A percentile compares a stretch with the other conserved stretches of the same genome.
phyloP scores from a whole-genome alignment of 2,797 vertebrate species.

The Macropus fuliginosus region DNA sequence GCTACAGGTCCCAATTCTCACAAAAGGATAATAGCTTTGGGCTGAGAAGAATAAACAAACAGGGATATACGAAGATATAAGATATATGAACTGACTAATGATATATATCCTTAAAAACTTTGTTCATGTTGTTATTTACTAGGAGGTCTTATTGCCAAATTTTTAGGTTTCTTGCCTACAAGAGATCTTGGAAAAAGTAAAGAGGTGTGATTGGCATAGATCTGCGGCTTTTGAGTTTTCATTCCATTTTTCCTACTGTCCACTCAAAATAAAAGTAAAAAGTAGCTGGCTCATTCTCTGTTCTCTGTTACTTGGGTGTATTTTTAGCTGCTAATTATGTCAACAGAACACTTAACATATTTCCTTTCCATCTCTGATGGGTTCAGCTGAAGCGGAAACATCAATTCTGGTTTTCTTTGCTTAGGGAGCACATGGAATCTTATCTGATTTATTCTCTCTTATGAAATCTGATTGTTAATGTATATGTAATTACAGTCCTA shows the following conservation, averaged over 20 bases:
- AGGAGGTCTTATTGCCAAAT: neutral
- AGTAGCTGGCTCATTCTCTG: neutral
- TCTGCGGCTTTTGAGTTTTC: neutral
- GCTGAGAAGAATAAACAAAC: too few relatives aligned
- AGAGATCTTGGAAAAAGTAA: neutral
- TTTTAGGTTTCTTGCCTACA: neutral
- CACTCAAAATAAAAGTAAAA: neutral
- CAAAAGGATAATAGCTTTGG: neutral
- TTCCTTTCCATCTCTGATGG: neutral
- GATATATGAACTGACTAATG: neutral
- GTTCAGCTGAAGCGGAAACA: neutral
- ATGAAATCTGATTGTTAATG: neutral
- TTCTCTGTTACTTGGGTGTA: rapidly evolving
- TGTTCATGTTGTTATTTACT: neutral
- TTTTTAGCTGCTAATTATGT: neutral
- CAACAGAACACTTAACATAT: neutral
- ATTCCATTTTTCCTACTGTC: neutral
- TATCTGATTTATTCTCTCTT: neutral
- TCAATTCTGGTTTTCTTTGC: neutral
- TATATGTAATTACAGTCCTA: too few relatives aligned
- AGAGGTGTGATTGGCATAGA: neutral
- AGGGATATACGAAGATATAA: neutral
- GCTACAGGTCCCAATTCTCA: neutral
- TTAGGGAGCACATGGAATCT: neutral
- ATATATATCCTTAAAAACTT: neutral